These are phyloP conservation scores for Podiceps cristatus DNA, from an alignment of 2,113 vertebrate genomes.

Conservation along the genomic window DNA sequence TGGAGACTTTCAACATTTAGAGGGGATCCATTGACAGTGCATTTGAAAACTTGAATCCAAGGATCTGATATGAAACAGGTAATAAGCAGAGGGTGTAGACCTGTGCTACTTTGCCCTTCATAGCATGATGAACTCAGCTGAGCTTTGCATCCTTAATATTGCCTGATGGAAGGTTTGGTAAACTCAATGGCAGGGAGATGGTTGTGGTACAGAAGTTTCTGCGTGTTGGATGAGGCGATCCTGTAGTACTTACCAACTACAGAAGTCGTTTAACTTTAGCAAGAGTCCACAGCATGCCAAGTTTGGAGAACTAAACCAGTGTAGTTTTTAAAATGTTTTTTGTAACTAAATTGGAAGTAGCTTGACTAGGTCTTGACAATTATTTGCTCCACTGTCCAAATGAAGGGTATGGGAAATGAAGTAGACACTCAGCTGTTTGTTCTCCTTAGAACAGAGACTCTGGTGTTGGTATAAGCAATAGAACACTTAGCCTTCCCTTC, in stretches of 20 bases:
- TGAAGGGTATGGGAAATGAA: background rate
- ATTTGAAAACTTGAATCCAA: background rate
- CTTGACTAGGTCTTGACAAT: background rate
- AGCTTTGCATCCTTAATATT: background rate
- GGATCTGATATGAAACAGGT: background rate
- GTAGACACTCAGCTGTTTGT: background rate
- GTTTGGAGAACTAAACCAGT: background rate
- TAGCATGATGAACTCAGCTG: fast-evolving
- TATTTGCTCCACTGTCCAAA: background rate
- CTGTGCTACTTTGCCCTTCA: background rate
- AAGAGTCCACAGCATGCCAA: background rate
- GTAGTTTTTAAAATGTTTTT: background rate
- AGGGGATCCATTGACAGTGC: background rate
- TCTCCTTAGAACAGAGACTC: background rate
- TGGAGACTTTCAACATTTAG: background rate
- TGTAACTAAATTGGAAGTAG: background rate
- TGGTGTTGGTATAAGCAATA: conserved; percentile 27
- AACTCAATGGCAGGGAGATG: background rate
- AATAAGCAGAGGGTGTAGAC: background rate
- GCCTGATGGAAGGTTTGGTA: background rate
- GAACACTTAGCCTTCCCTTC: conserved; percentile 31
- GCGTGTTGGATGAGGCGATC: background rate
- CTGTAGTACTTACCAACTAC: background rate
- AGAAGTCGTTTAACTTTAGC: background rate
- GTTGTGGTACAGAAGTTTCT: background rate